A percentile compares a stretch with the other conserved stretches of the same genome.
Evolutionary conservation across 2,888 invertebrate species (phyloP).

Genomic region (Shargacucullia verbasci): DNA sequence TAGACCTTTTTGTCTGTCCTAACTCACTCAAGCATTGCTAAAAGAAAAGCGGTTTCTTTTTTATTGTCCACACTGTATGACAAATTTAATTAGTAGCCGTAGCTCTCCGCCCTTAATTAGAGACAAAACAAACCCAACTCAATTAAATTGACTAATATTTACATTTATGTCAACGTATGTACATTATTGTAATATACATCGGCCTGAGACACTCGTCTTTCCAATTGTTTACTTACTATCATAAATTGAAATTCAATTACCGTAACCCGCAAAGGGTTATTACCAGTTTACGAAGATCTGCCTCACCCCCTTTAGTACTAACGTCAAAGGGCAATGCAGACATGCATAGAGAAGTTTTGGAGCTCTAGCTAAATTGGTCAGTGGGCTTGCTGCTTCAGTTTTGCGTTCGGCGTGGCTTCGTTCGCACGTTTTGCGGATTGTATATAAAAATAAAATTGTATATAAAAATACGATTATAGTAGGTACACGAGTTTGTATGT

Average conservation of each 20-base stretch:
- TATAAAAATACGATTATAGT: constrained; percentile 30
- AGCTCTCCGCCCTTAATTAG: too few relatives aligned
- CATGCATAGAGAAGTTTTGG: constrained; percentile 35
- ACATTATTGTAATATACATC: background rate
- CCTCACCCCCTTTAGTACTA: constrained; percentile 23
- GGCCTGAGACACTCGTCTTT: background rate
- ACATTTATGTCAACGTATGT: background rate
- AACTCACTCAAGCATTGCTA: too few relatives aligned
- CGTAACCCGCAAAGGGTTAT: constrained; percentile 45
- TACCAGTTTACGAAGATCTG: constrained; percentile 42
- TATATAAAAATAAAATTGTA: constrained; percentile 11
- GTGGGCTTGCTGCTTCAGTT: constrained; percentile 37
- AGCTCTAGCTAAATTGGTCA: constrained; percentile 39
- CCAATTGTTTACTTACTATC: constrained; percentile 48
- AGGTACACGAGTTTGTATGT: constrained; percentile 15
- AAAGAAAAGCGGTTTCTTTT: too few relatives aligned
- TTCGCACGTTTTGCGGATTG: constrained; percentile 40
- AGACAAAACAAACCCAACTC: too few relatives aligned
- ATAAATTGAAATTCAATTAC: constrained; percentile 56
- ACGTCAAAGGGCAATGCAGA: constrained; percentile 50
- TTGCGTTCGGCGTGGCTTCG: constrained; percentile 41
- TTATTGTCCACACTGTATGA: too few relatives aligned
- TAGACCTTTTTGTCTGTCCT: too few relatives aligned
- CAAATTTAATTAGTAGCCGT: too few relatives aligned
- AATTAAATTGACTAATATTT: background rate